A percentile compares a stretch with the other conserved stretches of the same genome.
Conservation (phyloP, 2,888 invertebrate species). For the Tetragonula carbonaria region DNA sequence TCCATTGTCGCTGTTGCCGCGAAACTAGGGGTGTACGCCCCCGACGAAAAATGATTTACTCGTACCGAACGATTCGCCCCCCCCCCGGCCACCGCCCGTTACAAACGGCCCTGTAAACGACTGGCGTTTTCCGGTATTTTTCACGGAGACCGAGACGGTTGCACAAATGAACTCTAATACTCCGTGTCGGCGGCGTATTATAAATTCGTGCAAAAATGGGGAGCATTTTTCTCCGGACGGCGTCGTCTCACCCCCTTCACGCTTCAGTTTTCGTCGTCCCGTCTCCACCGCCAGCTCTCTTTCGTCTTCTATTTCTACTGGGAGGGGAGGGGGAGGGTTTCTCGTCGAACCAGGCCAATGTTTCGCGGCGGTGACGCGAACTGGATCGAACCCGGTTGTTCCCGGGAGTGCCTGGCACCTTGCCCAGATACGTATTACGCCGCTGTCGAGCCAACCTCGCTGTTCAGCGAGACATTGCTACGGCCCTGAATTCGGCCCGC, state of each 20-base stretch:
- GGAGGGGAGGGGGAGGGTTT: conserved; percentile 33
- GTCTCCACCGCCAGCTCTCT: conserved; percentile 27
- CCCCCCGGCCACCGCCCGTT: background rate
- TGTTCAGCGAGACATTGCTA: conserved; percentile 26
- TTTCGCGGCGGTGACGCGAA: conserved; percentile 66
- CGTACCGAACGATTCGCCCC: background rate
- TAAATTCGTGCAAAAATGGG: conserved; percentile 44
- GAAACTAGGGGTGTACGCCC: too few relatives aligned
- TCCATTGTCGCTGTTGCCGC: background rate
- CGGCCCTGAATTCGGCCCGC: conserved; percentile 29
- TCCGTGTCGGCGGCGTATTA: conserved; percentile 35
- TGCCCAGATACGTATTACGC: conserved; percentile 69
- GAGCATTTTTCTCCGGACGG: conserved; percentile 42
- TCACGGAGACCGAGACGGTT: background rate
- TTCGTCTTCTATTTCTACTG: conserved; percentile 11
- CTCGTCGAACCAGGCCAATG: conserved; percentile 69
- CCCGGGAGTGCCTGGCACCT: conserved; percentile 65
- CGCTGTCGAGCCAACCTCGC: conserved; percentile 34
- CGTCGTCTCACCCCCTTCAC: conserved; percentile 6
- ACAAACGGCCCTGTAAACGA: conserved; percentile 29
- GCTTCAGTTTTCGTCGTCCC: conserved; percentile 33
- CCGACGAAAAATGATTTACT: background rate
- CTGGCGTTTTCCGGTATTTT: conserved; percentile 11
- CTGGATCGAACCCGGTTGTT: conserved; percentile 69
- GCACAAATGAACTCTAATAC: conserved; percentile 41